Conservation (phyloP, 2,113 vertebrate species). For the Oncorhynchus keta region DNA sequence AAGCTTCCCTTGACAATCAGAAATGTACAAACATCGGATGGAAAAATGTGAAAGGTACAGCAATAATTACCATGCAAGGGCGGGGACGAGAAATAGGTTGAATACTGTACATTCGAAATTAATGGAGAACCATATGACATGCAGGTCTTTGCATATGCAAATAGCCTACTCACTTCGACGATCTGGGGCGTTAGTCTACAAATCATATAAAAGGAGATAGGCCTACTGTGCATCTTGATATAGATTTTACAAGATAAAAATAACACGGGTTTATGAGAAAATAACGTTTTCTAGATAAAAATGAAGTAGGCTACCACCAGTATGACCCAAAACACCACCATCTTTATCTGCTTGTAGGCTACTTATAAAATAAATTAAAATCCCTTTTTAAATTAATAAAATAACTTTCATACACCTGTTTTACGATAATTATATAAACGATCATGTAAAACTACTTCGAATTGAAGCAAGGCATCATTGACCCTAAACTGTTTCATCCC, state of each 20-base stretch:
- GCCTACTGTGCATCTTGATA: neutral
- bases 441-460: constrained; percentile 23
- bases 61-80: neutral
- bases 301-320: neutral
- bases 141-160: neutral
- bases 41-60: neutral
- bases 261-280: neutral
- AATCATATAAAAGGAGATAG: neutral
- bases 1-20: neutral
- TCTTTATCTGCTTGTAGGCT: neutral
- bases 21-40: neutral
- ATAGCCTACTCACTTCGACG: neutral
- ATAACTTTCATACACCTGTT: neutral
- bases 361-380: no score
- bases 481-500: constrained; percentile 28
- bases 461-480: constrained; percentile 37
- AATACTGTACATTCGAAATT: neutral
- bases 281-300: neutral
- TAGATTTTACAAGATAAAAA: neutral
- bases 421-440: neutral
- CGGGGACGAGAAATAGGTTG: neutral
- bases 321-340: neutral
- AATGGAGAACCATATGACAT: neutral
- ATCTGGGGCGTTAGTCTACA: neutral
- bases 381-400: no score